phyloP scores from a whole-genome alignment of 1,140 invertebrate genomes.

The Nymphalis io region DNA sequence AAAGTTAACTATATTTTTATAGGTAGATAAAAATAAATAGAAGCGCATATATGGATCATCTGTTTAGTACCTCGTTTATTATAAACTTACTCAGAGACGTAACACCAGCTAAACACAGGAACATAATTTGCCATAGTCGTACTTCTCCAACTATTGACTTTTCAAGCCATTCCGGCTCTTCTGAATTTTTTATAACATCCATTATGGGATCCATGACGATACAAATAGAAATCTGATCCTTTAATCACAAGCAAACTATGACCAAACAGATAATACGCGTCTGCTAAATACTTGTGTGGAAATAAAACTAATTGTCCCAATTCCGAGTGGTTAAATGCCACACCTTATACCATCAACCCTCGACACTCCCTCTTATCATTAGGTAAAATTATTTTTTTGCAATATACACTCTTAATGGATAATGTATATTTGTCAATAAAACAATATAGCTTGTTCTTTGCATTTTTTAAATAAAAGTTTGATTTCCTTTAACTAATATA shows the following conservation, averaged over 20 bases:
- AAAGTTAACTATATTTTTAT: too few relatives aligned
- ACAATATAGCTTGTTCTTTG: background rate
- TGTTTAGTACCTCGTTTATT: too few relatives aligned
- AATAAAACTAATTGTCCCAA: slow-evolving; percentile 70
- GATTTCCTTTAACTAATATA: background rate
- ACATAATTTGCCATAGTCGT: slow-evolving; percentile 85
- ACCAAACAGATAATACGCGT: slow-evolving; percentile 41
- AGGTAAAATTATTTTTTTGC: slow-evolving; percentile 2
- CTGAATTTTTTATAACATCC: slow-evolving; percentile 72
- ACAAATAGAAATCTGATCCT: slow-evolving; percentile 11
- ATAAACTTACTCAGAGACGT: slow-evolving; percentile 79
- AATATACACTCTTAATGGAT: background rate
- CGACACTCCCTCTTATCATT: slow-evolving; percentile 54
- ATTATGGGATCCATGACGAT: slow-evolving; percentile 59
- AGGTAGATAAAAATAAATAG: too few relatives aligned
- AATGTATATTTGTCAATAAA: background rate
- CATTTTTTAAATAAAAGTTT: background rate
- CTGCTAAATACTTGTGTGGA: slow-evolving; percentile 48
- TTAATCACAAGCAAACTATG: slow-evolving; percentile 37
- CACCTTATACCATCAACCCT: slow-evolving; percentile 67
- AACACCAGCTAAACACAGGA: slow-evolving; percentile 81
- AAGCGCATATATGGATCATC: too few relatives aligned
- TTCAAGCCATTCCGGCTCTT: slow-evolving; percentile 83
- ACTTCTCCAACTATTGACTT: slow-evolving; percentile 80
- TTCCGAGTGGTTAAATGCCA: slow-evolving; percentile 71